phyloP scores from a whole-genome alignment of 2,888 invertebrate species.

The Galerucella nymphaeae region DNA sequence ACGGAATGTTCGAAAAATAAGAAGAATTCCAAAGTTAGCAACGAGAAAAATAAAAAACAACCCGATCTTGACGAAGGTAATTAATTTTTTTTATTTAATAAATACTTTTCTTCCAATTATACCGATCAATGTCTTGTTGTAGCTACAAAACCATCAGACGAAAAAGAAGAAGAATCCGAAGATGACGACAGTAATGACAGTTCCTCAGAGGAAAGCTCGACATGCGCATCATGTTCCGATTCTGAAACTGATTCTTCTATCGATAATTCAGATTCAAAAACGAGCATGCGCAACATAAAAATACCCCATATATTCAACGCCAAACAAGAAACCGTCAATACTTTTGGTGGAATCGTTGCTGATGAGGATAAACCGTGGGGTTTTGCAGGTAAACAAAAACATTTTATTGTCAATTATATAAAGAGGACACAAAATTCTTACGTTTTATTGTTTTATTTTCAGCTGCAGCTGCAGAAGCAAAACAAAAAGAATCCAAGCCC shows the following conservation, averaged over 20 bases:
- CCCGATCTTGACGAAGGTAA: conserved; percentile 23
- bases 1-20: conserved; percentile 15
- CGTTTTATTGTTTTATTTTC: background rate
- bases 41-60: conserved; percentile 46
- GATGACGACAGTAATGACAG: conserved; percentile 35
- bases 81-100: no score
- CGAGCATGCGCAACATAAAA: conserved; percentile 51
- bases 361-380: conserved; percentile 69
- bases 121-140: no score
- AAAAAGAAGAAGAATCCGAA: conserved; percentile 12
- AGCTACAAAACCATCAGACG: background rate
- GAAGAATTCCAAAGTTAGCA: conserved; percentile 22
- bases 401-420: no score
- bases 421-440: background rate
- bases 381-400: conserved; percentile 61
- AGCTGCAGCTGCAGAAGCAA: conserved; percentile 67
- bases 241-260: conserved; percentile 55
- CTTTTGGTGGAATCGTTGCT: conserved; percentile 62
- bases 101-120: no score
- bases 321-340: conserved; percentile 52
- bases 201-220: conserved; percentile 40
- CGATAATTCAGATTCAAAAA: conserved; percentile 51
- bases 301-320: conserved; percentile 47
- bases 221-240: conserved; percentile 49
- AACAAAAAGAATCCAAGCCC: conserved; percentile 42